phyloP scores from a whole-genome alignment of 2,888 invertebrate species.

The Falcaria lacertinaria region DNA sequence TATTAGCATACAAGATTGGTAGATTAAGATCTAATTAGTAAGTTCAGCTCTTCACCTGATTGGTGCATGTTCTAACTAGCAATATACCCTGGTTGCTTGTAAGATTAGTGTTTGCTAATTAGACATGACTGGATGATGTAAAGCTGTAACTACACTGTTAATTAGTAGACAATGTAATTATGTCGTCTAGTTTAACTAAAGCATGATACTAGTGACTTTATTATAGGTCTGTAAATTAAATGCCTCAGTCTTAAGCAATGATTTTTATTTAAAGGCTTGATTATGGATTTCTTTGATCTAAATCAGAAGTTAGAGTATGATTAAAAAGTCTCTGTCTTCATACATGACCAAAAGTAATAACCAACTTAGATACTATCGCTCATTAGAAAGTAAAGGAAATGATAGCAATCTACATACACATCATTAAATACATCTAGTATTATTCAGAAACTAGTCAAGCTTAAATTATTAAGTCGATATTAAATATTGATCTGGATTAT shows the following conservation, averaged over 20 bases:
- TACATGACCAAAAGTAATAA: too few relatives aligned
- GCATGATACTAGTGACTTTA: too few relatives aligned
- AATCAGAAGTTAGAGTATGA: too few relatives aligned
- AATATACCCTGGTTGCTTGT: neutral
- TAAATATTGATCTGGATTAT: neutral
- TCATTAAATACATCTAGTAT: neutral
- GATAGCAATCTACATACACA: neutral
- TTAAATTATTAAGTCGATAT: neutral
- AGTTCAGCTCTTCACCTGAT: neutral
- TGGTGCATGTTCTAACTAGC: constrained; percentile 1
- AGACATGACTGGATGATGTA: neutral
- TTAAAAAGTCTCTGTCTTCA: too few relatives aligned
- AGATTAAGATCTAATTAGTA: neutral
- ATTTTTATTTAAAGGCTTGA: too few relatives aligned
- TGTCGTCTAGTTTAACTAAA: too few relatives aligned
- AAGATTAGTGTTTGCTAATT: neutral
- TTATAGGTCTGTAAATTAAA: too few relatives aligned
- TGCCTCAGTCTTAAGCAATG: too few relatives aligned
- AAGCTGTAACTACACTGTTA: neutral
- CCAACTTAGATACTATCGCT: neutral
- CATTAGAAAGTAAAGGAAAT: neutral
- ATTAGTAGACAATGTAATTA: too few relatives aligned
- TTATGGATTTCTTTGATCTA: too few relatives aligned
- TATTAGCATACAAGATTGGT: neutral
- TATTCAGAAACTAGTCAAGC: neutral